Base-by-base conservation (phyloP, 2,797 vertebrate species). In the Cuniculus paca region DNA sequence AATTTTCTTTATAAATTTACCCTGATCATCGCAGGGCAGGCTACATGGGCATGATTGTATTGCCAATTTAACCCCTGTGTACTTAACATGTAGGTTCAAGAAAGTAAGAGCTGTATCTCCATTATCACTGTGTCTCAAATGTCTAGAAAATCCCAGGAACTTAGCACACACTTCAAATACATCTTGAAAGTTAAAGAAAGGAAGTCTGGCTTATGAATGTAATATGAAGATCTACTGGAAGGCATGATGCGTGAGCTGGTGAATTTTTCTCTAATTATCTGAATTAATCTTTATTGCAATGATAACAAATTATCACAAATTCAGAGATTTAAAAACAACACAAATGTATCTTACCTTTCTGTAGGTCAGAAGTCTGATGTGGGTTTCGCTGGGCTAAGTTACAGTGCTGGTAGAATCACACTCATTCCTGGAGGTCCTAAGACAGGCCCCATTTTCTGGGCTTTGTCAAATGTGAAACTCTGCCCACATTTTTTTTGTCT, bases 231-330 rank as follows among this genome's bases (percentile, higher is more conserved):
- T 20, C 3, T 19, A 13, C 28, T 16, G 13, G 19, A 34, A 48
- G 10, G 5, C 1, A 7, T 1, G 5, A 24, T 26, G 6, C 6
- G 34, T 2, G 24, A 17, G 14, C 5, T 20, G 4, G 5, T 74
- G 1, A 1, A 5, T 19, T 24, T 52, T 24, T 42, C 19, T 70
- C 13, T 26, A 14, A 11, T 70, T 50, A 28, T 60, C n/a, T 60
- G 3, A 1, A 70, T 78, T 52, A 80, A 20, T 39, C 63, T 26
- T 36, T n/a, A 19, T 63, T 90, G 19, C 9, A 20, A 26, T 16
- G 31, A 5, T 72, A 70, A 42, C 14, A 68, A 39, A 50, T 77
- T 28, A 36, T 31, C 20, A 78, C 9, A 74, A 60, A 52, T 52
- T 20, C n/a, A 52, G 9, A 50, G 20, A 11, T 2, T 24, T n/a